Percentiles rank a stretch among this genome's conserved stretches.
Conservation (phyloP, 2,797 vertebrate species). For the Ceryle rudis region DNA sequence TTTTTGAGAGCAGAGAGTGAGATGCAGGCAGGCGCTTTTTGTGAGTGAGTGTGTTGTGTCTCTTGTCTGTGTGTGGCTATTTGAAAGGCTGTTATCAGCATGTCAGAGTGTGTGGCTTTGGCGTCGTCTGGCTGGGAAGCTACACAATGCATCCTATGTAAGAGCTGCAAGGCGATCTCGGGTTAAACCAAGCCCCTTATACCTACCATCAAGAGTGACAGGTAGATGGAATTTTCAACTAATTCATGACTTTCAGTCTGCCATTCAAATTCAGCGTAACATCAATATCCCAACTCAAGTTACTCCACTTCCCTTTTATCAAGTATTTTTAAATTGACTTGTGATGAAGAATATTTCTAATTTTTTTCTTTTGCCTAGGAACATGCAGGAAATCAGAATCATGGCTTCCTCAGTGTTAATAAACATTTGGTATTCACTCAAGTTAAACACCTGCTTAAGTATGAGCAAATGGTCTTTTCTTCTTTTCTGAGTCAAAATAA, state of each 20-base stretch:
- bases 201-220: conserved; percentile 8
- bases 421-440: background rate
- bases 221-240: background rate
- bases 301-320: conserved; percentile 52
- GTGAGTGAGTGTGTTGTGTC: background rate
- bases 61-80: background rate
- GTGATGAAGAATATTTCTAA: conserved; percentile 6
- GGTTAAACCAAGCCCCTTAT: conserved; percentile 13
- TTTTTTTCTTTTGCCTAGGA: background rate
- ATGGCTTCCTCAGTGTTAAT: background rate
- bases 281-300: background rate
- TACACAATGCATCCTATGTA: conserved; percentile 77
- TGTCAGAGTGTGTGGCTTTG: conserved; percentile 69
- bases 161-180: conserved; percentile 43
- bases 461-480: background rate
- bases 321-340: conserved; percentile 27
- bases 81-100: conserved; percentile 73
- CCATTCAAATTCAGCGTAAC: background rate
- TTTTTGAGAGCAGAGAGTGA: background rate
- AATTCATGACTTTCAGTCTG: background rate
- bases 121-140: conserved; percentile 75
- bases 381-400: background rate
- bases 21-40: conserved; percentile 13
- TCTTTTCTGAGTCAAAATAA: background rate
- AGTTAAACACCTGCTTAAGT: background rate